These are phyloP conservation scores for Alethe diademata DNA, from an alignment of 2,113 vertebrate species.

Conservation along the genomic window DNA sequence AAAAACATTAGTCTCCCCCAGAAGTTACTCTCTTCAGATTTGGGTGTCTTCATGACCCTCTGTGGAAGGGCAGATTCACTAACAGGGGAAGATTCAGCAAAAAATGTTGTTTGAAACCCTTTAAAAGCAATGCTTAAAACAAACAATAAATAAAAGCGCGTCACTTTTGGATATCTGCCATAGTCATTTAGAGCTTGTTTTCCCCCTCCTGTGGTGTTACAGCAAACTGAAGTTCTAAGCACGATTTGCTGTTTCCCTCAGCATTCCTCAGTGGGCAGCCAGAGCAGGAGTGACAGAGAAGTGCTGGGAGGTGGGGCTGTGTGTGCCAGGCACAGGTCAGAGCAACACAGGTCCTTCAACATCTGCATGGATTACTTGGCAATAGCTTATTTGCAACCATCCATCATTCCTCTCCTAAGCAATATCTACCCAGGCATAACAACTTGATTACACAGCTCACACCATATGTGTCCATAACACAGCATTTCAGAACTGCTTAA, in stretches of 20 bases:
- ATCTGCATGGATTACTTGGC: neutral
- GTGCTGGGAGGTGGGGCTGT: neutral
- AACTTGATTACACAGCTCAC: neutral
- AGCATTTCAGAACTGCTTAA: neutral
- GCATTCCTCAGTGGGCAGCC: neutral
- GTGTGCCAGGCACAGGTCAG: neutral
- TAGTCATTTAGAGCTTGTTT: rapidly evolving
- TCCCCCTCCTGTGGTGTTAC: neutral
- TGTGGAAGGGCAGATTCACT: neutral
- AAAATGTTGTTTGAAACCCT: neutral
- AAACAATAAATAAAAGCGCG: neutral
- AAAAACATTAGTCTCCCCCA: neutral
- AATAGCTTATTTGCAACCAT: neutral
- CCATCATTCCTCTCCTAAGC: neutral
- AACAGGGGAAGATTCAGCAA: neutral
- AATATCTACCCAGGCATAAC: neutral
- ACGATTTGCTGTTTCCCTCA: neutral
- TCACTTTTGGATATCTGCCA: neutral
- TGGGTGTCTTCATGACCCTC: neutral
- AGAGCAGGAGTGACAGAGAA: neutral
- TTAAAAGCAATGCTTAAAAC: neutral
- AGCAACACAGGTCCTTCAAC: neutral
- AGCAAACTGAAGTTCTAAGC: neutral
- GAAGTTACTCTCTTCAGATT: neutral
- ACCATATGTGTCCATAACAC: neutral